Base-by-base conservation (phyloP, 92 coral and sea anemone species). In the Actinostola sp. region DNA sequence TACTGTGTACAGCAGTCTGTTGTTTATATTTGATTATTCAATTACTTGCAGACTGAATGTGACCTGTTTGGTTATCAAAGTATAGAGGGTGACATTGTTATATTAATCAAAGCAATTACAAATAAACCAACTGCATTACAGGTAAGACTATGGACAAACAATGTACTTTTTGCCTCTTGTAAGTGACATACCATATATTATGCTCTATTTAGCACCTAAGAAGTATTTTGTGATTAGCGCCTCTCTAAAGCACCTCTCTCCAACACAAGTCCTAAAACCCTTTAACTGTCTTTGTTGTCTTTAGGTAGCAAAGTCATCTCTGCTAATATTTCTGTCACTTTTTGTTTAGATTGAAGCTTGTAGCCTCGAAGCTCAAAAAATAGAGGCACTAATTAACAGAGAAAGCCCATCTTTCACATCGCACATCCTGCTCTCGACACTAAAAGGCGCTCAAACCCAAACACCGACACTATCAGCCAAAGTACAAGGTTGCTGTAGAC, bases 51-150 rank as follows among this genome's bases (percentile, higher is more conserved):
- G 99, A 78, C 91, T 23, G 95, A 95, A 75, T 95, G 99, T 64
- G 99, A 95, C 79, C 73, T 95, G 77, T 95, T 95, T 68, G 99
- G 99, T 14, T 95, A 82, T 70, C 85, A 92, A 66, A 88, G 94
- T 44, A 69, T 89, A 34, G 84, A 95, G 33, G 88, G 89, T 7
- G 97, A 88, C 68, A 65, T 95, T 36, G 97, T 95, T 31, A 77
- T 95, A 8, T 85, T 88, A 51, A 89, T 95, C 41, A 91, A 85
- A 82, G 92, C 88, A 3, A 76, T 95, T 16, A 95, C 99, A 35
- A 63, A 75, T 17, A 77, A 81, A 29, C 97, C 98, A 20, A 91
- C 97, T 24, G 64, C 26, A 1, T 88, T 95, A 55, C 99, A 95
- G 95, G 99, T 95, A 80, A 3, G 85, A 39, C 7, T 10, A 51